Evolutionary conservation across 2,797 vertebrate species (phyloP).

Genomic region (Galago senegalensis): DNA sequence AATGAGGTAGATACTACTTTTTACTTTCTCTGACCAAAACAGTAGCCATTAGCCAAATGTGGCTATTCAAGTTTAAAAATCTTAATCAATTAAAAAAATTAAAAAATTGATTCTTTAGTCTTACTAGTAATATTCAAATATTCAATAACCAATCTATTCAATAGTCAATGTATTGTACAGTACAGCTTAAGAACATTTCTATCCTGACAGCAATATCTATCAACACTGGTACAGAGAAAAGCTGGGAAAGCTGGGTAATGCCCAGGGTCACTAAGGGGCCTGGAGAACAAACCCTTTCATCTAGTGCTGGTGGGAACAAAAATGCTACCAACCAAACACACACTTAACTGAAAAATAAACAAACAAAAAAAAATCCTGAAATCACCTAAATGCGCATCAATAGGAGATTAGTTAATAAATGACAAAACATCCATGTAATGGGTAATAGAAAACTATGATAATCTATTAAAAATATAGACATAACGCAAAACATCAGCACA

Average conservation of each 20-base stretch:
- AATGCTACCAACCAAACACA: not conserved
- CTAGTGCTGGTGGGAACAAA: not conserved
- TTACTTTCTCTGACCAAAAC: not conserved
- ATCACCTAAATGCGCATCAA: not conserved
- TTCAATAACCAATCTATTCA: not conserved
- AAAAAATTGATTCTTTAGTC: not conserved
- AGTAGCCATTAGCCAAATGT: not conserved
- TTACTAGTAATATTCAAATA: not conserved
- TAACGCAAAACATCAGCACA: not conserved
- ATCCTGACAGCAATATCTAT: not conserved
- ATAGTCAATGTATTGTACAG: not conserved
- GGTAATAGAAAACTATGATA: not conserved
- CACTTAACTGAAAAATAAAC: not conserved
- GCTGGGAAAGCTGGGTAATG: not conserved
- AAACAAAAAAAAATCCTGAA: not conserved
- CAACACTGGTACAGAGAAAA: not conserved
- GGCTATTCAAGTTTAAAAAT: not conserved
- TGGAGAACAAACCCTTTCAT: not conserved
- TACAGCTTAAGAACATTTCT: not conserved
- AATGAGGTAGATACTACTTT: not conserved
- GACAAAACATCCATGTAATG: not conserved
- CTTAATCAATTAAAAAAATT: constrained; percentile 43
- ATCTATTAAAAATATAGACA: not conserved
- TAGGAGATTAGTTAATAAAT: not conserved
- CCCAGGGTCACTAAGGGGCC: rapidly evolving